Evolutionary conservation across 2,888 invertebrate genomes (phyloP).

Genomic region (Cylindroiulus punctatus): DNA sequence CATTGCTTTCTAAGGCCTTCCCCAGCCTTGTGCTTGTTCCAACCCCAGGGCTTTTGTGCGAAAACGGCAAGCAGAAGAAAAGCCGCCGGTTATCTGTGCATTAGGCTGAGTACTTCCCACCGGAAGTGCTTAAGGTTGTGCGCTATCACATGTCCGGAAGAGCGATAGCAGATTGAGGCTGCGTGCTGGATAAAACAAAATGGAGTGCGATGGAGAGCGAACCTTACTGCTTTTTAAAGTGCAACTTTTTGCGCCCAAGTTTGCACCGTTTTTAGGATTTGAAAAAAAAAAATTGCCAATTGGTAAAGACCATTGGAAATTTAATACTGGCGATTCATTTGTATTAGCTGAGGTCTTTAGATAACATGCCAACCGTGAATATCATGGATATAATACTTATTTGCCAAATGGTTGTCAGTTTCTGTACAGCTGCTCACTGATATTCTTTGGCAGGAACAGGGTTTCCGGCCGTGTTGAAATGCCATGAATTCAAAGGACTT

Average conservation of each 20-base stretch:
- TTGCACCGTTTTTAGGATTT: no score
- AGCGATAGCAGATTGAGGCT: constrained; percentile 49
- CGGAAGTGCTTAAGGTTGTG: constrained; percentile 52
- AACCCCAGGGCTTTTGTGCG: constrained; percentile 30
- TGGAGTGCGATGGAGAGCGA: background rate
- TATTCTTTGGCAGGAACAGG: no score
- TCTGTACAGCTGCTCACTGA: no score
- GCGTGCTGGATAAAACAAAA: constrained; percentile 40
- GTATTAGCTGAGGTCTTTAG: no score
- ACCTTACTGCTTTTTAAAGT: background rate
- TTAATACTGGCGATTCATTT: no score
- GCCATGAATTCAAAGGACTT: no score
- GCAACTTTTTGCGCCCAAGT: background rate
- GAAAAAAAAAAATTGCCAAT: no score
- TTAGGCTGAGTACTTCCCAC: constrained; percentile 49
- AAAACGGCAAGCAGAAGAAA: constrained; percentile 26
- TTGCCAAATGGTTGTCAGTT: no score
- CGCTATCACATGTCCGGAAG: constrained; percentile 54
- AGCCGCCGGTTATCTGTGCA: constrained; percentile 44
- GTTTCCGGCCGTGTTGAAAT: no score
- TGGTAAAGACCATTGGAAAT: no score
- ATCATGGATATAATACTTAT: no score
- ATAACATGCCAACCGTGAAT: no score
- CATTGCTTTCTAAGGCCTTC: background rate
- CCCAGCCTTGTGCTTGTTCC: background rate